Evolutionary conservation across 2,797 vertebrate species (phyloP).

Genomic region (Argentina silus): DNA sequence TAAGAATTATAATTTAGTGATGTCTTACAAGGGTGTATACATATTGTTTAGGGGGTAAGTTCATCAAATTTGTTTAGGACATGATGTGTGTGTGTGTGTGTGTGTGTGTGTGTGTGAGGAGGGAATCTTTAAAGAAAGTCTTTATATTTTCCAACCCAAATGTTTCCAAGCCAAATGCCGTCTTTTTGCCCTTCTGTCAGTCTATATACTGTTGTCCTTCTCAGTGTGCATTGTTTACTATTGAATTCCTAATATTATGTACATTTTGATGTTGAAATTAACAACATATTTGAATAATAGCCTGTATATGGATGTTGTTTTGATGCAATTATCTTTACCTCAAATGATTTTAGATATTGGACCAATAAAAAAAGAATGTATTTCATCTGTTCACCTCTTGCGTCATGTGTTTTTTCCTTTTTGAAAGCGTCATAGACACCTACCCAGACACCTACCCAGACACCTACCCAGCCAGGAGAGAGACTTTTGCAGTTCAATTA

Average conservation of each 20-base stretch:
- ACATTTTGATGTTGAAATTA: slow-evolving; percentile 69
- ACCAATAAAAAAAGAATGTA: slow-evolving; percentile 72
- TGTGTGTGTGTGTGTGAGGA: neutral
- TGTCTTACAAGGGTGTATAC: neutral
- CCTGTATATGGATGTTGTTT: slow-evolving; percentile 76
- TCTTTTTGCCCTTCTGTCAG: neutral
- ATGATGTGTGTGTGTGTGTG: neutral
- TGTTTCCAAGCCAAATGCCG: slow-evolving; percentile 51
- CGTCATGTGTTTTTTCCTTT: neutral
- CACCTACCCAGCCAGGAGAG: no score
- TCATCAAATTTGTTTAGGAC: neutral
- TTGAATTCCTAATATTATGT: slow-evolving; percentile 56
- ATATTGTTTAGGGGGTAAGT: neutral
- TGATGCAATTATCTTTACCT: slow-evolving; percentile 77
- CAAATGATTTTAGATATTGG: slow-evolving; percentile 71
- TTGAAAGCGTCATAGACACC: no score
- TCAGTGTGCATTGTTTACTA: slow-evolving; percentile 72
- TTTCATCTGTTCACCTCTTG: slow-evolving; percentile 41
- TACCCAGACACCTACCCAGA: no score
- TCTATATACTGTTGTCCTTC: slow-evolving; percentile 1
- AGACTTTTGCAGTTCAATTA: no score
- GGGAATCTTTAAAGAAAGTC: neutral
- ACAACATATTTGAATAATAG: slow-evolving; percentile 68
- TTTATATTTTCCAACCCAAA: slow-evolving; percentile 23
- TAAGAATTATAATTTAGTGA: neutral